A percentile compares a stretch with the other conserved stretches of the same genome.
phyloP scores from a whole-genome alignment of 2,797 vertebrate species.

The Halcyon smyrnensis region DNA sequence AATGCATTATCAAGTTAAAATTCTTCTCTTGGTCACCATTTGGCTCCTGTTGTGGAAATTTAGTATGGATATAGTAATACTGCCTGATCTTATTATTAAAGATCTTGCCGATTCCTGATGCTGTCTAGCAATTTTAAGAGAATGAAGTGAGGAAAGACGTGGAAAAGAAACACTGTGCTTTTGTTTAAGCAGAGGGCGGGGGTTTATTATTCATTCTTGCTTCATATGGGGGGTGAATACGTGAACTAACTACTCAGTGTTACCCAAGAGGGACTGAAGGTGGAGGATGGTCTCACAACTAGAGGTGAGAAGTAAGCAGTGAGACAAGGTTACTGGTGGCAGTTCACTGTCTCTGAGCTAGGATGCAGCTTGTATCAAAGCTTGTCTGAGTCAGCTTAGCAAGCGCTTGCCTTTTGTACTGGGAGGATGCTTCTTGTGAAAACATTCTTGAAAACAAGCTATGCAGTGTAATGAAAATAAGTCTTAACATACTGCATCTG shows the following conservation, averaged over 20 bases:
- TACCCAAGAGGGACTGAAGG: background rate
- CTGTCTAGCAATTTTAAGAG: conserved; percentile 52
- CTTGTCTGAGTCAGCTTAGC: background rate
- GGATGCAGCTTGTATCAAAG: background rate
- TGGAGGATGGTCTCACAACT: background rate
- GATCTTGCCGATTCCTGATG: conserved; percentile 33
- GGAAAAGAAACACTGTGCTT: background rate
- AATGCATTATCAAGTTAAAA: conserved; percentile 27
- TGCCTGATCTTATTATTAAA: conserved; percentile 31
- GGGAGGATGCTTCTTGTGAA: conserved; percentile 34
- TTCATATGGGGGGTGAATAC: background rate
- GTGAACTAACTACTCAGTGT: background rate
- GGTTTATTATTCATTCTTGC: background rate
- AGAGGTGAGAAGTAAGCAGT: background rate
- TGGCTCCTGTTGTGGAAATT: conserved; percentile 53
- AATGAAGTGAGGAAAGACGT: background rate
- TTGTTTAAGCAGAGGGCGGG: background rate
- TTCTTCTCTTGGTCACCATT: conserved; percentile 14
- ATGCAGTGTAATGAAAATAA: conserved; percentile 21
- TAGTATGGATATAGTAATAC: conserved; percentile 12
- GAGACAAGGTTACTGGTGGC: background rate
- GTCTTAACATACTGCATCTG: background rate
- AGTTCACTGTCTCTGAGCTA: background rate
- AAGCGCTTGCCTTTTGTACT: background rate
- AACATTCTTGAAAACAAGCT: conserved; percentile 49